phyloP scores from a whole-genome alignment of 2,797 vertebrate genomes.

The Thalassophryne amazonica region DNA sequence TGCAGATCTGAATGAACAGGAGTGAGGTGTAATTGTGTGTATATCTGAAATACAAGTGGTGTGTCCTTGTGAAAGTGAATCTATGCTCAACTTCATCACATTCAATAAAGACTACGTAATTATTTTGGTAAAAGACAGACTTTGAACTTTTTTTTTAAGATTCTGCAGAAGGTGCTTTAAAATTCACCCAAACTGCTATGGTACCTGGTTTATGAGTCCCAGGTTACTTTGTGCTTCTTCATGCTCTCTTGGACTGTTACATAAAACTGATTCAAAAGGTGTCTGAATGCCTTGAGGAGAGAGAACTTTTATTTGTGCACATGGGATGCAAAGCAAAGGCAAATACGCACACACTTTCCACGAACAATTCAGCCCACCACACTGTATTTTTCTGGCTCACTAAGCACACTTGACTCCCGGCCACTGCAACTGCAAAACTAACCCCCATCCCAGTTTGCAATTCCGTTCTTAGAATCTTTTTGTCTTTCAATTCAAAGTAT shows the following conservation, averaged over 20 bases:
- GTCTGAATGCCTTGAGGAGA: slow-evolving; percentile 1
- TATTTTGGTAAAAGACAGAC: background rate
- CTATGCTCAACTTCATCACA: slow-evolving; percentile 1
- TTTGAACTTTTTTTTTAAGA: background rate
- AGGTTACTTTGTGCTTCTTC: slow-evolving; percentile 10
- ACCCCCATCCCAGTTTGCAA: slow-evolving; percentile 12
- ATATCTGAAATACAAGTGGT: slow-evolving; percentile 5
- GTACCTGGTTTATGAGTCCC: slow-evolving; percentile 7
- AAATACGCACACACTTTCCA: slow-evolving; percentile 18
- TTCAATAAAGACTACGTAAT: background rate
- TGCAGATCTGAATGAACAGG: slow-evolving; percentile 30
- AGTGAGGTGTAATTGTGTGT: background rate
- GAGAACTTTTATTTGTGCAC: slow-evolving; percentile 17
- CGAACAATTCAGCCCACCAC: slow-evolving; percentile 40
- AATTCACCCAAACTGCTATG: slow-evolving; percentile 3
- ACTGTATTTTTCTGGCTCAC: slow-evolving; percentile 63
- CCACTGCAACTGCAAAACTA: slow-evolving; percentile 45
- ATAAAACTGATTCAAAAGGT: slow-evolving; percentile 39
- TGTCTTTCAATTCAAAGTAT: background rate
- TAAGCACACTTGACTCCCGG: slow-evolving; percentile 73
- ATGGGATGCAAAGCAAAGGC: slow-evolving; percentile 10
- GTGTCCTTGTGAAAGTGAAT: slow-evolving; percentile 26
- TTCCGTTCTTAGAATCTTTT: slow-evolving; percentile 18
- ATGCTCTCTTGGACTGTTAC: slow-evolving; percentile 15
- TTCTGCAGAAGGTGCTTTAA: slow-evolving; percentile 3